A percentile compares a stretch with the other conserved stretches of the same genome.
Conservation (phyloP, 2,888 invertebrate species). For the Eucera pruinosa region DNA sequence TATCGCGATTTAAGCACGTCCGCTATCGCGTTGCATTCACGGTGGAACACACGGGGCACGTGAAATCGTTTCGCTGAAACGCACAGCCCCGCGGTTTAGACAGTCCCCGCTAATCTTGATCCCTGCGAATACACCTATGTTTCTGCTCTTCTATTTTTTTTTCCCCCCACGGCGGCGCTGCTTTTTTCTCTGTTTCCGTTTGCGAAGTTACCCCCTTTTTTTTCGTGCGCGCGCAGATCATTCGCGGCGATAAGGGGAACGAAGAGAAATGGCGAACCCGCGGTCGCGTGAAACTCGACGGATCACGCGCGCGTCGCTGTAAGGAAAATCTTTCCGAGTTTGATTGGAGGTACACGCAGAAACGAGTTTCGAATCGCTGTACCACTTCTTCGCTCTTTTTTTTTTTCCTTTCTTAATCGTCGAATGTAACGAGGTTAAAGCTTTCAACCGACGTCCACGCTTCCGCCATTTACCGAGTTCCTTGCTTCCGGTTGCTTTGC, state of each 20-base stretch:
- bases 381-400: neutral
- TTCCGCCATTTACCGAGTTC: constrained; percentile 22
- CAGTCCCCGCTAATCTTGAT: constrained; percentile 58
- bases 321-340: neutral
- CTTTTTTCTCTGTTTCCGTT: neutral
- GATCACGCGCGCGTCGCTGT: constrained; percentile 5
- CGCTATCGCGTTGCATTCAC: constrained; percentile 54
- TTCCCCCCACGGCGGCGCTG: too few species aligned
- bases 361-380: neutral
- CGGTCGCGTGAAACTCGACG: constrained; percentile 11
- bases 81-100: constrained; percentile 59
- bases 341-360: neutral
- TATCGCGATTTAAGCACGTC: constrained; percentile 69
- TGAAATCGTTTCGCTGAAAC: constrained; percentile 54
- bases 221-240: constrained; percentile 10
- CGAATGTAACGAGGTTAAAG: neutral
- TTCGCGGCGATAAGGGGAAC: constrained; percentile 5
- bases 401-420: neutral
- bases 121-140: constrained; percentile 24
- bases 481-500: constrained; percentile 11
- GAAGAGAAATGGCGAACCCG: neutral
- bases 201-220: neutral
- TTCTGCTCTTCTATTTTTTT: too few species aligned
- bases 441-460: constrained; percentile 2
- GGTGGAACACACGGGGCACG: constrained; percentile 49